Evolutionary conservation across 2,113 vertebrate genomes (phyloP).

Genomic region (Thunnus thynnus): DNA sequence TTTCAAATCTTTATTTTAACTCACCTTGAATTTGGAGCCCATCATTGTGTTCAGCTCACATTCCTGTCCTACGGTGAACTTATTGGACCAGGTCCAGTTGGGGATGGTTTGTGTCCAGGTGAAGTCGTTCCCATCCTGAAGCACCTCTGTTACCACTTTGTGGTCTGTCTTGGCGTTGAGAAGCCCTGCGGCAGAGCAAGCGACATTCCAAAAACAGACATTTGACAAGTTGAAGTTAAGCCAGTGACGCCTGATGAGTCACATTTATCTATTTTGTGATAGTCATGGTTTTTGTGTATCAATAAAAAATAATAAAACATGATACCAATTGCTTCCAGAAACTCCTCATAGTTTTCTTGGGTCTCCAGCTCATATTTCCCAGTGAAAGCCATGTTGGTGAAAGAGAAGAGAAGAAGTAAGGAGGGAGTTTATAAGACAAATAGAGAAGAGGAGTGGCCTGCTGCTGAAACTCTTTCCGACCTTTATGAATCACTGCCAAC

Average conservation of each 20-base stretch:
- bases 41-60: slow-evolving; percentile 87
- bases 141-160: slow-evolving; percentile 88
- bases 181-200: slow-evolving; percentile 77
- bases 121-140: slow-evolving; percentile 89
- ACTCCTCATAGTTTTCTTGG: slow-evolving; percentile 89
- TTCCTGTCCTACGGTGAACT: slow-evolving; percentile 87
- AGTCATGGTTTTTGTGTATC: background rate
- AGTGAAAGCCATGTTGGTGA: slow-evolving; percentile 84
- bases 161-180: slow-evolving; percentile 86
- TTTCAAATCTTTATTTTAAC: slow-evolving; percentile 5
- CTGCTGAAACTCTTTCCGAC: background rate
- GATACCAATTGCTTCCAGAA: slow-evolving; percentile 84
- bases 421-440: slow-evolving; percentile 28
- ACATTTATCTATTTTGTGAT: background rate
- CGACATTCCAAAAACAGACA: background rate
- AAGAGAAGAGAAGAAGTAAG: slow-evolving; percentile 15
- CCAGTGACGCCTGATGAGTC: background rate
- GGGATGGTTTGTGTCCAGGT: slow-evolving; percentile 88
- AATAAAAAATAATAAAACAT: background rate
- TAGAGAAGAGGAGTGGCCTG: slow-evolving; percentile 62
- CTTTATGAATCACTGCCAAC: background rate
- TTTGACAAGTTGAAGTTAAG: background rate
- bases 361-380: slow-evolving; percentile 89
- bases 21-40: slow-evolving; percentile 90
- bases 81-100: slow-evolving; percentile 83